Conservation (phyloP, 2,888 invertebrate species). For the Griposia aprilina region DNA sequence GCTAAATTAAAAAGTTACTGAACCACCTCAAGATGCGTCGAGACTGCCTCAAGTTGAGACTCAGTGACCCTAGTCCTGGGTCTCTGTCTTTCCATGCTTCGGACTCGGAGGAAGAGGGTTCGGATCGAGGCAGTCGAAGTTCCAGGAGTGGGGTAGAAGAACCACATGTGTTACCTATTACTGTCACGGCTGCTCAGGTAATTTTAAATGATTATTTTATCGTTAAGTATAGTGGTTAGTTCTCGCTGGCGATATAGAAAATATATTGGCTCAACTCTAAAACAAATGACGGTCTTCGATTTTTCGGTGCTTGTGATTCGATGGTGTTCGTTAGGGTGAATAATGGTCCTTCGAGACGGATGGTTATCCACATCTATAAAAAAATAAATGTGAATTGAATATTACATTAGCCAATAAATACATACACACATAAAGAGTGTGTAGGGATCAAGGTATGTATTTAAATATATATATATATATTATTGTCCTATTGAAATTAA, state of each 20-base stretch:
- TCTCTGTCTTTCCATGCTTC: conserved; percentile 83
- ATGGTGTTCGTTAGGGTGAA: not conserved
- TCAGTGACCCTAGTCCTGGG: conserved; percentile 85
- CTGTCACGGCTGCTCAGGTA: conserved; percentile 81
- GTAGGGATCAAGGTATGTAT: too few relatives aligned
- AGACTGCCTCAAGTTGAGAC: conserved; percentile 86
- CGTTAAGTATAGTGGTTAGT: not conserved
- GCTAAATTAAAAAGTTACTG: conserved; percentile 61
- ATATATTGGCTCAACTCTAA: too few relatives aligned
- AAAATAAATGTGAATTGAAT: not conserved
- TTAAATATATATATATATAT: too few relatives aligned
- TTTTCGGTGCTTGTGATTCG: not conserved
- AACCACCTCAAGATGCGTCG: conserved; percentile 80
- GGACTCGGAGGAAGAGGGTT: conserved; percentile 86
- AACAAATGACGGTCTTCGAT: not conserved
- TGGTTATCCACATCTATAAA: not conserved
- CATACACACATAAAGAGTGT: not conserved
- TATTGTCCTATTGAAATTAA: too few relatives aligned
- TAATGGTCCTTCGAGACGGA: conserved; percentile 27
- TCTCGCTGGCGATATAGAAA: not conserved
- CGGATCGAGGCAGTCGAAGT: conserved; percentile 78
- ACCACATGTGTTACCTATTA: conserved; percentile 75
- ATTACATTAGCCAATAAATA: not conserved
- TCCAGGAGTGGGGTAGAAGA: conserved; percentile 77
- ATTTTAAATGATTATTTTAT: conserved; percentile 1